phyloP scores from a whole-genome alignment of 2,888 invertebrate genomes.

The Drosophila hamatofila region DNA sequence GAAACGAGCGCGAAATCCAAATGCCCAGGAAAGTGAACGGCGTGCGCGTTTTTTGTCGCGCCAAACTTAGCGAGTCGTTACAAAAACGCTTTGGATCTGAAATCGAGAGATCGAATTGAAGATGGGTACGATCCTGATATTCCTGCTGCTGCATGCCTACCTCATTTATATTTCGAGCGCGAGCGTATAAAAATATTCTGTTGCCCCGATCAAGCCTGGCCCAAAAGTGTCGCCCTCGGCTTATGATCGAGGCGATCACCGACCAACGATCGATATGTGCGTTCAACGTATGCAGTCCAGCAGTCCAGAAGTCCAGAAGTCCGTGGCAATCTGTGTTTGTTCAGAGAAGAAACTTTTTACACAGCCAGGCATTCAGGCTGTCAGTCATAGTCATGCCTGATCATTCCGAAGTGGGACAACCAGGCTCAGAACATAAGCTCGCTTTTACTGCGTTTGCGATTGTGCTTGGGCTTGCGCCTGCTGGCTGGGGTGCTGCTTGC shows the following conservation, averaged over 20 bases:
- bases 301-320: conserved; percentile 14
- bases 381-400: conserved; percentile 84
- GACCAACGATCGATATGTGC: conserved; percentile 56
- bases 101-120: conserved; percentile 40
- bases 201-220: conserved; percentile 71
- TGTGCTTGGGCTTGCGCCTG: conserved; percentile 4
- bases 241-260: conserved; percentile 65
- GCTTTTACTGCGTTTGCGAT: conserved; percentile 5
- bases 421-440: conserved; percentile 28
- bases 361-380: conserved; percentile 65
- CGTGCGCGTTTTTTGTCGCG: conserved; percentile 64
- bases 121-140: conserved; percentile 49
- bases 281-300: conserved; percentile 38
- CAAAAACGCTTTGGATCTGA: conserved; percentile 63
- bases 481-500: conserved; percentile 20
- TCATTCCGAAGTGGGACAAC: conserved; percentile 67
- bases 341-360: conserved; percentile 43
- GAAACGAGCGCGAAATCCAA: conserved; percentile 77
- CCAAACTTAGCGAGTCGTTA: conserved; percentile 33
- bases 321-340: conserved; percentile 37
- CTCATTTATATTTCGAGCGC: conserved; percentile 86
- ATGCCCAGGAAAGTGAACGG: conserved; percentile 62
- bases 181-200: conserved; percentile 86
- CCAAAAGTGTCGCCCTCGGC: conserved; percentile 81
- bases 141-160: conserved; percentile 38